A percentile compares a stretch with the other conserved stretches of the same genome.
Conservation (phyloP, 2,797 vertebrate species). For the Chiloscyllium punctatum region DNA sequence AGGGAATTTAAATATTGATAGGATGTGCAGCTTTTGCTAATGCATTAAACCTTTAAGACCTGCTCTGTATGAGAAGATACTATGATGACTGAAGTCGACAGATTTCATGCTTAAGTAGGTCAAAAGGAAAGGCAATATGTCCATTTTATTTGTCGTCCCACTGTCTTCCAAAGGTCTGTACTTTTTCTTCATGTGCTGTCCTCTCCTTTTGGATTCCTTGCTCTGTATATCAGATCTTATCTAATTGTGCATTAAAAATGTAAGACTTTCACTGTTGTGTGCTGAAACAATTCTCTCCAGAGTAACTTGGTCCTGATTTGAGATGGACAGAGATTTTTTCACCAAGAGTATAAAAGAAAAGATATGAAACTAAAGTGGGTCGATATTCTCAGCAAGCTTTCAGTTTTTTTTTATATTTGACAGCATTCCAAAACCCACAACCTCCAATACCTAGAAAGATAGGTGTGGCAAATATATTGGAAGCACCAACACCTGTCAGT, state of each 20-base stretch:
- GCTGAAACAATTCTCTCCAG: neutral
- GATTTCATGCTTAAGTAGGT: neutral
- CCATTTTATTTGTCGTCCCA: neutral
- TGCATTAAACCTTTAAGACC: slow-evolving; percentile 25
- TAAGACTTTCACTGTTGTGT: neutral
- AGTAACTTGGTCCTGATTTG: no score
- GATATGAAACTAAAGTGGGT: no score
- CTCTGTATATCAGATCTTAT: neutral
- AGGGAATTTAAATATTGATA: slow-evolving; percentile 37
- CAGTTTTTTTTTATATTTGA: no score
- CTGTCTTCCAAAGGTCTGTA: neutral
- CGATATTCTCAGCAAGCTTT: no score
- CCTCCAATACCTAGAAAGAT: no score
- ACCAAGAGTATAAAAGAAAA: no score
- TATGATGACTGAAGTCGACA: neutral
- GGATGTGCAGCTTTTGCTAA: slow-evolving; percentile 26
- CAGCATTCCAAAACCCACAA: no score
- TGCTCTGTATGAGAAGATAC: neutral
- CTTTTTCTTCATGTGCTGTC: neutral
- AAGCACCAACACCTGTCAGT: no score
- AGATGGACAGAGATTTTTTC: no score
- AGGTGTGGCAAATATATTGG: no score
- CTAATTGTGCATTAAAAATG: neutral
- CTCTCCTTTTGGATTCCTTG: neutral
- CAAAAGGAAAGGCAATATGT: neutral